Base-by-base conservation (phyloP, 2,113 vertebrate species). In the Hyla sarda region DNA sequence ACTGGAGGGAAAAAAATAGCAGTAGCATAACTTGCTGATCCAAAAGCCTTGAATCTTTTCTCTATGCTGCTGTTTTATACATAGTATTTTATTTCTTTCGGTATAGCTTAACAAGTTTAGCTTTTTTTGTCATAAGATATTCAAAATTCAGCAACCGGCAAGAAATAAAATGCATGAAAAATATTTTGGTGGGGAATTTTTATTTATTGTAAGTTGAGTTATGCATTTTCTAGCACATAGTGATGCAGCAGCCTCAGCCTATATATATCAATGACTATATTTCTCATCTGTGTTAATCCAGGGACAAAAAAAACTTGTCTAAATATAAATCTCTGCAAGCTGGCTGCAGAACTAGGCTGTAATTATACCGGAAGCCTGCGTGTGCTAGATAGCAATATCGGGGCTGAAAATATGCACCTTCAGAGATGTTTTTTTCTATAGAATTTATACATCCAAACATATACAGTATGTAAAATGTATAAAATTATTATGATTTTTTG, bases 211-310 rank as follows among this genome's bases (percentile, higher is more conserved):
- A 41, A 14, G 60, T n/a, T 79, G 52, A 79, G 52, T n/a, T 79
- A 58, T 79, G 77, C 32, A 41, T 79, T 79, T 79, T 79, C 21
- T 54, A 60, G 48, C 30, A 58, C 28, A 78, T 1, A 52, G 48
- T 25, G 75, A 78, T 2, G 28, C 30, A 8, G 76, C 54, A 60
- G 6, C 1, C 28, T 65, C 1, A 32, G 9, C 32, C n/a, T 54
- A 83, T 60, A 88, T 83, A 82, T 87, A 74, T 48, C n/a, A 1
- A 3, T 79, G 81, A 72, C 84, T n/a, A 73, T 65, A 47, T 52
- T 52, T 88, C 82, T 45, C 30, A 83, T 69, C 16, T 62, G 0
- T 65, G 13, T 47, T 86, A 87, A 88, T 82, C 69, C 69, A 45
- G 30, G 56, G 4, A 69, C 16, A 74, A 87, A 16, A 21, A n/a